Percentiles rank a stretch among this genome's conserved stretches.
Evolutionary conservation across 2,113 vertebrate genomes (phyloP).

Genomic region (Oreochromis niloticus): DNA sequence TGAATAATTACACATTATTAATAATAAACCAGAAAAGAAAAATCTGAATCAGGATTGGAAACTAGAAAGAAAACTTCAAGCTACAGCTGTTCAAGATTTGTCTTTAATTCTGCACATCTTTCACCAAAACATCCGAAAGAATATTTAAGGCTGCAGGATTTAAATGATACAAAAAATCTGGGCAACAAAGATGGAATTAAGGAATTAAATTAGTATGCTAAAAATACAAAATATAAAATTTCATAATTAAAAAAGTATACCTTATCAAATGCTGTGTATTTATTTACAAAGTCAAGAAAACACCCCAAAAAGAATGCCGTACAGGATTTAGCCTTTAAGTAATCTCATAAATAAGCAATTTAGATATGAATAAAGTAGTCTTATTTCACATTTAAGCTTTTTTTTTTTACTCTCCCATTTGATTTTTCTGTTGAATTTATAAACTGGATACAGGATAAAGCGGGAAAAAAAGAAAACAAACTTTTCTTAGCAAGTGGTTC

Average conservation of each 20-base stretch:
- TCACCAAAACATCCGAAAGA: slow-evolving; percentile 47
- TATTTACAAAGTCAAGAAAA: slow-evolving; percentile 71
- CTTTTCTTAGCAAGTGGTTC: slow-evolving; percentile 25
- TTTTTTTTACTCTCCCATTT: slow-evolving; percentile 22
- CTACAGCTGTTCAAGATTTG: slow-evolving; percentile 1
- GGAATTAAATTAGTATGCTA: slow-evolving; percentile 76
- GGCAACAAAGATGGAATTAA: slow-evolving; percentile 45
- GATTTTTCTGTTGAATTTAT: slow-evolving; percentile 18
- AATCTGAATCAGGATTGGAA: neutral
- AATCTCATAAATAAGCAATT: slow-evolving; percentile 71
- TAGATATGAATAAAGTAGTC: slow-evolving; percentile 63
- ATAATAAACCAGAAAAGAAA: neutral
- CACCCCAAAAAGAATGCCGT: slow-evolving; percentile 49
- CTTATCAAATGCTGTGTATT: slow-evolving; percentile 61
- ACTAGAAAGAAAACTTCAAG: neutral
- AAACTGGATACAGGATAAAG: neutral
- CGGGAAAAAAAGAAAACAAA: neutral
- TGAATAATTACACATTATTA: neutral
- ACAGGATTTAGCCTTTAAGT: slow-evolving; percentile 40
- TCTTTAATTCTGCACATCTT: slow-evolving; percentile 57
- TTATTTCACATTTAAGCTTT: slow-evolving; percentile 63
- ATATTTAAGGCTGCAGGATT: slow-evolving; percentile 65
- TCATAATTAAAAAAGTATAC: slow-evolving; percentile 69
- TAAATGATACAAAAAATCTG: slow-evolving; percentile 45
- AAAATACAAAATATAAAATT: slow-evolving; percentile 75